phyloP scores from a whole-genome alignment of 2,113 vertebrate species.

The Scalopus aquaticus region DNA sequence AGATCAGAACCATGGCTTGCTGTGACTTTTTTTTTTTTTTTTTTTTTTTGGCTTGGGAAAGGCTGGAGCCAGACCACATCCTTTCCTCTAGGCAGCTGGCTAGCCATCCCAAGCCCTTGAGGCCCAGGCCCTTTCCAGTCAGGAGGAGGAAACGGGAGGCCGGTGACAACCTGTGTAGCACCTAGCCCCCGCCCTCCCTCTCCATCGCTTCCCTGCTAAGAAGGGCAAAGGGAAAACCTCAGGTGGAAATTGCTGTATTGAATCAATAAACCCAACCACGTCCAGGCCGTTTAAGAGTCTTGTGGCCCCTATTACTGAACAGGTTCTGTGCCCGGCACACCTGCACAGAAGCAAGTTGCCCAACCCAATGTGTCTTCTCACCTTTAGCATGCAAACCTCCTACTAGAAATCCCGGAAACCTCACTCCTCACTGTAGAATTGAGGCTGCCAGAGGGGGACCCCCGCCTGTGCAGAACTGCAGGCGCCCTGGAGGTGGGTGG shows the following conservation, averaged over 20 bases:
- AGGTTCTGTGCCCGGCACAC: neutral
- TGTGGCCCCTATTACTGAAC: neutral
- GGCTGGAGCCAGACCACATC: neutral
- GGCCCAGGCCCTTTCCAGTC: fast-evolving
- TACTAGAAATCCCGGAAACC: too few species aligned
- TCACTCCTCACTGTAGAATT: too few species aligned
- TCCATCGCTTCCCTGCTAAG: neutral
- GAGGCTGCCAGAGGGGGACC: too few species aligned
- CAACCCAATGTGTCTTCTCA: neutral
- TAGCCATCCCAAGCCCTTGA: neutral
- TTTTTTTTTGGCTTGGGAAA: neutral
- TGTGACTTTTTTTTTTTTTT: too few species aligned
- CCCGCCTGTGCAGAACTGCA: too few species aligned
- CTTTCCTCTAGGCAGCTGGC: neutral
- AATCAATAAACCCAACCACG: neutral
- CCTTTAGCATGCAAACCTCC: neutral
- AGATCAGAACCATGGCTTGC: neutral
- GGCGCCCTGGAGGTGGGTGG: too few species aligned
- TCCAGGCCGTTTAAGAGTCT: neutral
- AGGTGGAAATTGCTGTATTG: neutral
- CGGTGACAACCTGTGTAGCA: neutral
- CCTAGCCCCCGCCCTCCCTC: neutral
- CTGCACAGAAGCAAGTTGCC: neutral
- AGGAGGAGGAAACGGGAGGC: neutral
- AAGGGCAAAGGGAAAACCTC: neutral